Base-by-base conservation (phyloP, 2,113 vertebrate species). In the Caranx ignobilis region DNA sequence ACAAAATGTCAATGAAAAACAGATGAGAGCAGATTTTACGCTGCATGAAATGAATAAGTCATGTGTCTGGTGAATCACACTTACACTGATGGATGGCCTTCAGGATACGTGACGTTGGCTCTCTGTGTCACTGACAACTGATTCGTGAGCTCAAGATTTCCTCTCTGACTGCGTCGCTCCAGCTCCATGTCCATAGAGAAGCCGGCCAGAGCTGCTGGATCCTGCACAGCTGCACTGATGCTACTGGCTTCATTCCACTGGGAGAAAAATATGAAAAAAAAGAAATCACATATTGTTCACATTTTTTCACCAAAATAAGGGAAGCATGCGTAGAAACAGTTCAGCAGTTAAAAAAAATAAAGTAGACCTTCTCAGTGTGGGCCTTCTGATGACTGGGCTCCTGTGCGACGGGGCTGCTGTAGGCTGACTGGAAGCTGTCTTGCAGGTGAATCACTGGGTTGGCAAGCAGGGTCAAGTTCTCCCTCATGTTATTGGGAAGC, bases 141-240 rank as follows among this genome's bases (percentile, higher is more conserved):
- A 34, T 50, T 18, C 6, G 6, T 37, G 12, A 18, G 43, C 21
- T 35, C 65, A 52, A 45, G 32, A 19, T 31, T 15, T 32, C 8
- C 19, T n/a, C 10, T 13, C 34, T 19, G 26, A 10, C 43, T 11
- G 34, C 31, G 6, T 47, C 47, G 63, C 11, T 92, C 73, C 32
- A 84, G 81, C 64, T 88, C 88, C 68, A 59, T 2, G 19, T 93
- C 90, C 57, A 90, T 54, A 15, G 75, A 86, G 48, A 80, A 70
- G 64, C 47, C 89, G 0, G 79, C 71, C 63, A 82, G 59, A 2
- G 45, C 26, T 0, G 34, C 41, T 12, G 70, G 37, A 34, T 89
- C 81, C 31, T 43, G 63, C 15, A 62, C 39, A 55, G 34, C n/a
- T 9, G 34, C 4, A 32, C 56, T 18, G 16, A 32, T 32, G 16